Conservation (phyloP, 2,888 invertebrate species). For the Dynastes hyllus region DNA sequence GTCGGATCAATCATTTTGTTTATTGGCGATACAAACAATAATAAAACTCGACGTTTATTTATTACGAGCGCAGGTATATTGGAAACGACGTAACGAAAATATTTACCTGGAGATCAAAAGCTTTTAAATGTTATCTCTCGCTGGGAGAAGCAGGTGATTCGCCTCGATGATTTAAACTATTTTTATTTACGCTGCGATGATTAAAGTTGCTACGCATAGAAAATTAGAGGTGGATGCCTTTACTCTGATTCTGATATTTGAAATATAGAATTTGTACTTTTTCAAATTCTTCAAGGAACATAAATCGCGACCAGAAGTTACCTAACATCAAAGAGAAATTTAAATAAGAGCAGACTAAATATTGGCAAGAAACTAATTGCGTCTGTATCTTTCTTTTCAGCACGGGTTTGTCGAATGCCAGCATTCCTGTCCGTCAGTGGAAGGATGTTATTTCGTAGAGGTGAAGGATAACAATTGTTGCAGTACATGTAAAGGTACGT, state of each 20-base stretch:
- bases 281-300: background rate
- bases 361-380: background rate
- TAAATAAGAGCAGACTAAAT: background rate
- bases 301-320: background rate
- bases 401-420: constrained; percentile 91
- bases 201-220: constrained; percentile 6
- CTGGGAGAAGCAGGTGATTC: constrained; percentile 1
- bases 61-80: constrained; percentile 19
- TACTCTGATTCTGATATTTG: constrained; percentile 10
- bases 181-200: constrained; percentile 22
- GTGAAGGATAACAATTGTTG: constrained; percentile 86
- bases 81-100: constrained; percentile 13
- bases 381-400: constrained; percentile 73
- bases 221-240: constrained; percentile 6
- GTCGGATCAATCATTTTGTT: constrained; percentile 23
- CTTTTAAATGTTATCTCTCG: constrained; percentile 21
- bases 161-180: constrained; percentile 22
- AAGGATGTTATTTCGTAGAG: constrained; percentile 85
- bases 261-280: constrained; percentile 6
- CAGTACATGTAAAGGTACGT: constrained; percentile 85
- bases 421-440: constrained; percentile 84
- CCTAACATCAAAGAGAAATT: constrained; percentile 19
- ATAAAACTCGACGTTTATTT: constrained; percentile 28
- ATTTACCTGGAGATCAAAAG: constrained; percentile 27
- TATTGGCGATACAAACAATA: constrained; percentile 26